phyloP scores from a whole-genome alignment of 2,113 vertebrate genomes.

The Sitta europaea region DNA sequence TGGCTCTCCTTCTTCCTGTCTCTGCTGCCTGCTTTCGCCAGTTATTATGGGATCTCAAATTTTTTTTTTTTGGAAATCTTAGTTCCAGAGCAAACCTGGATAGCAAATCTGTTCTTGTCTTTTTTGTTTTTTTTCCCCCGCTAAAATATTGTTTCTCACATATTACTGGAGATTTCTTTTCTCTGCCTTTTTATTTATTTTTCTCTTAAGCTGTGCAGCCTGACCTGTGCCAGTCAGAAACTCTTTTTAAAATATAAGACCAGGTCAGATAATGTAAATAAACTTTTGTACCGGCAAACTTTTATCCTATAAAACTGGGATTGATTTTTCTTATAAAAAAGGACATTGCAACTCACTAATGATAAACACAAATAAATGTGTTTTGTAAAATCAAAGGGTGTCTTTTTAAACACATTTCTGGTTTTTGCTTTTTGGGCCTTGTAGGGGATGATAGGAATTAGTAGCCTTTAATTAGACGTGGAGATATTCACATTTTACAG shows the following conservation, averaged over 20 bases:
- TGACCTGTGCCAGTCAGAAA: conserved; percentile 33
- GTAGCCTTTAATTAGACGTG: conserved; percentile 98
- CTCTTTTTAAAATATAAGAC: conserved; percentile 5
- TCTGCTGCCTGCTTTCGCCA: neutral
- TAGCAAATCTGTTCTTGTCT: neutral
- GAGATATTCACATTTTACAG: conserved; percentile 98
- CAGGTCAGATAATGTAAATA: conserved; percentile 13
- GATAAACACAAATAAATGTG: conserved; percentile 52
- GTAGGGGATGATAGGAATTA: conserved; percentile 90
- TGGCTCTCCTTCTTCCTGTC: neutral
- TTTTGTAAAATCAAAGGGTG: neutral
- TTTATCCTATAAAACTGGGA: conserved; percentile 13
- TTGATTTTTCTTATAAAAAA: neutral
- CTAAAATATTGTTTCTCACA: neutral
- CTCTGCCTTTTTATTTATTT: neutral
- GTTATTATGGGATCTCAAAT: neutral
- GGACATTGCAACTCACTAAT: neutral
- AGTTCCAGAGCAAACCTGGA: neutral
- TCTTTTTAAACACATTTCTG: conserved; percentile 26
- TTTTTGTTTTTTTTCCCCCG: fast-evolving
- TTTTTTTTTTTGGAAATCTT: neutral
- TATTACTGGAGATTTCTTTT: neutral
- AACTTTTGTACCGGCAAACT: conserved; percentile 52
- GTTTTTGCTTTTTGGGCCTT: conserved; percentile 71
- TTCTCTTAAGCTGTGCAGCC: neutral